Conservation (phyloP, 2,113 vertebrate species). For the Zosterops hypoxanthus region DNA sequence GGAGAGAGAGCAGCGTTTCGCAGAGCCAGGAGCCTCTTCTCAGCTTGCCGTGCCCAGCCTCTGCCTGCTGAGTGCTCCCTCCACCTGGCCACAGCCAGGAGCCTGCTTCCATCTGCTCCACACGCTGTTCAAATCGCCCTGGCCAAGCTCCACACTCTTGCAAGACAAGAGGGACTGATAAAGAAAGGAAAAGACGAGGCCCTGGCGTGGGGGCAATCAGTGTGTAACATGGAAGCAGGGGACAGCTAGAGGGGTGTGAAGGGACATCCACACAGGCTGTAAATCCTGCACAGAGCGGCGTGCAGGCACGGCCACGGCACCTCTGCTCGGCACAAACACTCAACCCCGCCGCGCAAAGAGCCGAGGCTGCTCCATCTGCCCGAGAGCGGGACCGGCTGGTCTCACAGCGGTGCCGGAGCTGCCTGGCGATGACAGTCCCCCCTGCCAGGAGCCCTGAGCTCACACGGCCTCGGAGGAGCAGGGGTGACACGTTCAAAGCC, state of each 20-base stretch:
- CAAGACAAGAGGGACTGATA: background rate
- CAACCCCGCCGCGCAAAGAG: accelerated
- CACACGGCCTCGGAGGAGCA: accelerated
- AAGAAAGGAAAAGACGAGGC: background rate
- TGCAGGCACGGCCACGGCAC: accelerated
- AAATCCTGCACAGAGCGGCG: accelerated
- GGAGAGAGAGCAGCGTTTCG: constrained; percentile 35
- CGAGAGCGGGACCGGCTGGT: accelerated
- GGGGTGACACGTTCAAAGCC: background rate
- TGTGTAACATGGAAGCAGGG: accelerated
- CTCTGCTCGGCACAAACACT: background rate
- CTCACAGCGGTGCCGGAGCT: accelerated
- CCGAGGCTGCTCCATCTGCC: background rate
- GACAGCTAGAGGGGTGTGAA: background rate
- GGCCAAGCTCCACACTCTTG: background rate
- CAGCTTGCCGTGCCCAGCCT: constrained; percentile 39
- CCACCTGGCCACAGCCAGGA: constrained; percentile 52
- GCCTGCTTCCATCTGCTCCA: constrained; percentile 49
- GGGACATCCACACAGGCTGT: background rate
- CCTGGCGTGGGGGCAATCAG: accelerated
- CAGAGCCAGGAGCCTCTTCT: background rate
- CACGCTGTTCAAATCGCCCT: background rate
- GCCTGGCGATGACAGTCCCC: background rate
- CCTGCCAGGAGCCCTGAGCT: background rate
- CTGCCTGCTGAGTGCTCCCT: constrained; percentile 63